Evolutionary conservation across 2,888 invertebrate species (phyloP).

Genomic region (Arenicola marina): DNA sequence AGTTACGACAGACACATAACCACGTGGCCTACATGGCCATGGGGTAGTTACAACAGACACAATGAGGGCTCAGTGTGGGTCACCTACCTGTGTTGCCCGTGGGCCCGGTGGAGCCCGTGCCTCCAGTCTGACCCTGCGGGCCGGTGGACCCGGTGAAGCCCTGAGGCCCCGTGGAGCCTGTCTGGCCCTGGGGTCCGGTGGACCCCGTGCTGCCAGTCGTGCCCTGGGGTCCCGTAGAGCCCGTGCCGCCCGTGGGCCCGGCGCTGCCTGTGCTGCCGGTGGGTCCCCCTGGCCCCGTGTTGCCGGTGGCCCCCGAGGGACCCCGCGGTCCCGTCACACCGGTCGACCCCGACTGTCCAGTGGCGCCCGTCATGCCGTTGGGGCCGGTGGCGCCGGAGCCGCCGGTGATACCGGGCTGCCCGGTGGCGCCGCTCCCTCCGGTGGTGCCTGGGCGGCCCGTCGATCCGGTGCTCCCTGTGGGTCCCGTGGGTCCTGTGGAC

Average conservation of each 20-base stretch:
- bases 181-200: neutral
- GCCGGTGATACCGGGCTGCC: no score
- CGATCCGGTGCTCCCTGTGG: no score
- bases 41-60: no score
- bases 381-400: neutral
- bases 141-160: neutral
- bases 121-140: neutral
- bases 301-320: constrained; percentile 15
- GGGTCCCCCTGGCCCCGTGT: constrained; percentile 13
- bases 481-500: no score
- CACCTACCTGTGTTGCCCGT: constrained; percentile 10
- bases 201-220: constrained; percentile 3
- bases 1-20: no score
- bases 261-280: constrained; percentile 12
- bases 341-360: neutral
- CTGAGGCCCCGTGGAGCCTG: no score
- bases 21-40: no score
- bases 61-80: no score
- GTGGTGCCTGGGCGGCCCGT: no score
- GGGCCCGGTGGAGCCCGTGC: constrained; percentile 5
- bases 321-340: constrained; percentile 10
- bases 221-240: neutral
- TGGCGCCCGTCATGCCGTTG: neutral
- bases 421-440: no score
- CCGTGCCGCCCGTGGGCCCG: neutral